Conservation (phyloP, 1,140 invertebrate species). For the Hyposmocoma kahamanoa region DNA sequence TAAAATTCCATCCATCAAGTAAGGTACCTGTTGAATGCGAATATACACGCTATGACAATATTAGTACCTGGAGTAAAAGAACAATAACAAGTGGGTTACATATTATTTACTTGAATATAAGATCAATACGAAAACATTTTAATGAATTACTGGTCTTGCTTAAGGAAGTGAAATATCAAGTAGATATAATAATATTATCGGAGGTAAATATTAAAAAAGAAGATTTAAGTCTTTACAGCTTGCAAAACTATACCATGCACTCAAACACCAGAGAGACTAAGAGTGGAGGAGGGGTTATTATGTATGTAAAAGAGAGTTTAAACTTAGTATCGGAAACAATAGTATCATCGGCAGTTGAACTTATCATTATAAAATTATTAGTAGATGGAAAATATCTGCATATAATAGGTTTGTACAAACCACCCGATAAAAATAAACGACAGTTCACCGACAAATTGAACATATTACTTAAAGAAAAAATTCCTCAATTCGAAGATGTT, state of each 20-base stretch:
- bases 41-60: background rate
- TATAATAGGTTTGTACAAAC: background rate
- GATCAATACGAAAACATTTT: conserved; percentile 7
- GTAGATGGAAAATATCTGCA: background rate
- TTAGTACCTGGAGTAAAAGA: background rate
- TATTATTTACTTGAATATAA: conserved; percentile 6
- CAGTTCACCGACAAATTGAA: background rate
- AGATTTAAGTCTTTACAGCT: conserved; percentile 1
- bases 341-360: background rate
- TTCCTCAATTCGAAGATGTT: background rate
- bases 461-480: background rate
- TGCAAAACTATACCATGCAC: conserved; percentile 1
- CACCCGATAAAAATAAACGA: background rate
- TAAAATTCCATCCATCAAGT: background rate
- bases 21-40: background rate
- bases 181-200: conserved; percentile 7
- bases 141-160: conserved; percentile 7
- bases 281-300: conserved; percentile 5
- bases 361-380: background rate
- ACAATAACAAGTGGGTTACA: background rate
- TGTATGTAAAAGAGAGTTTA: background rate
- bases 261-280: background rate
- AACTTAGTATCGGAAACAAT: background rate
- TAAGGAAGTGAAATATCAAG: background rate
- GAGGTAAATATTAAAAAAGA: conserved; percentile 8